Evolutionary conservation across 2,797 vertebrate genomes (phyloP).

Genomic region (Chaunax sp.): DNA sequence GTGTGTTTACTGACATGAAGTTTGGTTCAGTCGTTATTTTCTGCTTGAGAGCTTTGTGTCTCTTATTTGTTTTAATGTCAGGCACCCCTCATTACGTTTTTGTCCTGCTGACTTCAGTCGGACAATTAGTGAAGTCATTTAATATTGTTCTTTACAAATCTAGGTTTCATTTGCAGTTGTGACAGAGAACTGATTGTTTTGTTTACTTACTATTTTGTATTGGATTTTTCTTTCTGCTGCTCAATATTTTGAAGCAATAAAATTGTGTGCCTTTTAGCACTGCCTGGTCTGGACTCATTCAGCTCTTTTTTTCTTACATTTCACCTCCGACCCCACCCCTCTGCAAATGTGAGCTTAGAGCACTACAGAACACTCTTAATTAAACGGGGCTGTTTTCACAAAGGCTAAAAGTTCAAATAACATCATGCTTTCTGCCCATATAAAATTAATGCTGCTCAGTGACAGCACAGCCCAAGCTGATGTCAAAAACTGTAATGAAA

Average conservation of each 20-base stretch:
- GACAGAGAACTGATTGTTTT: neutral
- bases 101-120: too few relatives aligned
- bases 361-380: slow-evolving; percentile 69
- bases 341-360: slow-evolving; percentile 65
- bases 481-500: slow-evolving; percentile 47
- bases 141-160: slow-evolving; percentile 11
- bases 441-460: slow-evolving; percentile 62
- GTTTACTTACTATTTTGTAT: slow-evolving; percentile 3
- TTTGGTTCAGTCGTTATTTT: neutral
- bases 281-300: slow-evolving; percentile 14
- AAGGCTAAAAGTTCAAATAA: slow-evolving; percentile 72
- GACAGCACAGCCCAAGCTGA: slow-evolving; percentile 45
- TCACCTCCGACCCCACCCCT: slow-evolving; percentile 40
- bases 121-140: too few relatives aligned
- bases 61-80: slow-evolving; percentile 19
- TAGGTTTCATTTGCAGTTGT: slow-evolving; percentile 1
- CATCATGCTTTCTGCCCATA: slow-evolving; percentile 55
- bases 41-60: neutral
- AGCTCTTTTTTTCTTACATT: slow-evolving; percentile 23
- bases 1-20: neutral
- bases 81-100: too few relatives aligned
- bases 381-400: slow-evolving; percentile 71
- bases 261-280: slow-evolving; percentile 3
- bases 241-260: too few relatives aligned
- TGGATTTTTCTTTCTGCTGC: too few relatives aligned